These are phyloP conservation scores for Numenius phaeopus DNA, from an alignment of 2,797 vertebrate genomes.

Conservation along the genomic window DNA sequence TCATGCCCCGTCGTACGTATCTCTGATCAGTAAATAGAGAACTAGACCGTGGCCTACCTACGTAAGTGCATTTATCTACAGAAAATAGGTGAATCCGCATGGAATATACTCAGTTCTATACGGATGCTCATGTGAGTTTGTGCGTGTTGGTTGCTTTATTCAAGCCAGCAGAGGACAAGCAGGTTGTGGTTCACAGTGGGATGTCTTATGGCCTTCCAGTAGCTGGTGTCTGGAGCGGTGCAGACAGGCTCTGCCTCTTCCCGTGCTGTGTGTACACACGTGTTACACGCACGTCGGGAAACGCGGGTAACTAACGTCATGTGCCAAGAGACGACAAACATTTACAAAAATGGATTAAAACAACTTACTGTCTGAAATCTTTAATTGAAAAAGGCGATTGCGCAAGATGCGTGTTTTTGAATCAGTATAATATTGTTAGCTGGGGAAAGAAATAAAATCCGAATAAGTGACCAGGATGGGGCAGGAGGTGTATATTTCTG, in stretches of 20 bases:
- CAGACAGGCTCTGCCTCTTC: not conserved
- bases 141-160: not conserved
- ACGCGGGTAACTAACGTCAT: not conserved
- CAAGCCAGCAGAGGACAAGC: not conserved
- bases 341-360: not conserved
- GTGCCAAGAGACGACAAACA: not conserved
- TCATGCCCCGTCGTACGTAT: rapidly evolving
- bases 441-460: not conserved
- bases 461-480: not conserved
- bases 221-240: not conserved
- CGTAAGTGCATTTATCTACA: rapidly evolving
- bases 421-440: not conserved
- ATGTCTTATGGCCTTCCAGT: not conserved
- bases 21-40: not conserved
- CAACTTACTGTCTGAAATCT: not conserved
- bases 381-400: not conserved
- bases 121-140: rapidly evolving
- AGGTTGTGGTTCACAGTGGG: not conserved
- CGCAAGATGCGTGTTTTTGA: not conserved
- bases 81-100: not conserved
- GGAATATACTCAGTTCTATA: not conserved
- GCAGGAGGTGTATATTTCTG: not conserved
- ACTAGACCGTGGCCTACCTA: not conserved
- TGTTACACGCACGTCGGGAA: rapidly evolving
- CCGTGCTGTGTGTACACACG: rapidly evolving